Conservation (phyloP, 2,113 vertebrate species). For the Grallaria varia region DNA sequence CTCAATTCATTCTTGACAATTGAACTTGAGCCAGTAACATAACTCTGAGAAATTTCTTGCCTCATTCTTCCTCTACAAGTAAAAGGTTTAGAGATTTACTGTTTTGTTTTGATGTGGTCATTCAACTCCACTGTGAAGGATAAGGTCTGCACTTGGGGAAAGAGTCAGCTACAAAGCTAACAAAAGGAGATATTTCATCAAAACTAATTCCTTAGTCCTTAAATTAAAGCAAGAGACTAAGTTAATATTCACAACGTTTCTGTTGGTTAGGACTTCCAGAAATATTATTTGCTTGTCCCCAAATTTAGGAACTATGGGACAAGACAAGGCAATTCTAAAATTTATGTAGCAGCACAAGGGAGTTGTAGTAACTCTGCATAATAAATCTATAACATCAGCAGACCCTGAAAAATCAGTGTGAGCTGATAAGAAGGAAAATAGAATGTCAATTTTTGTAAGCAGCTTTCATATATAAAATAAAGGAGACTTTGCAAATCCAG, state of each 20-base stretch:
- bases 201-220: background rate
- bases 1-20: background rate
- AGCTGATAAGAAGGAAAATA: background rate
- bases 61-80: background rate
- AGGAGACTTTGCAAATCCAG: background rate
- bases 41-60: background rate
- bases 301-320: background rate
- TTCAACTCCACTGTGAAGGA: background rate
- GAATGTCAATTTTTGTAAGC: fast-evolving
- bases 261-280: background rate
- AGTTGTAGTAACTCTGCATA: background rate
- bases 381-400: background rate
- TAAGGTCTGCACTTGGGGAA: background rate
- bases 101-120: background rate
- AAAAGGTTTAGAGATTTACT: background rate
- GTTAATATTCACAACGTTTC: background rate
- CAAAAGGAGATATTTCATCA: background rate
- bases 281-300: background rate
- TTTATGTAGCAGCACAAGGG: background rate
- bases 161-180: background rate
- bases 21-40: background rate
- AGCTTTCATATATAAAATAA: background rate
- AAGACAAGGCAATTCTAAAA: background rate
- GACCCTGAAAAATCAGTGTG: background rate
- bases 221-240: background rate